phyloP scores from a whole-genome alignment of 2,113 vertebrate genomes.

The Nibea coibor region DNA sequence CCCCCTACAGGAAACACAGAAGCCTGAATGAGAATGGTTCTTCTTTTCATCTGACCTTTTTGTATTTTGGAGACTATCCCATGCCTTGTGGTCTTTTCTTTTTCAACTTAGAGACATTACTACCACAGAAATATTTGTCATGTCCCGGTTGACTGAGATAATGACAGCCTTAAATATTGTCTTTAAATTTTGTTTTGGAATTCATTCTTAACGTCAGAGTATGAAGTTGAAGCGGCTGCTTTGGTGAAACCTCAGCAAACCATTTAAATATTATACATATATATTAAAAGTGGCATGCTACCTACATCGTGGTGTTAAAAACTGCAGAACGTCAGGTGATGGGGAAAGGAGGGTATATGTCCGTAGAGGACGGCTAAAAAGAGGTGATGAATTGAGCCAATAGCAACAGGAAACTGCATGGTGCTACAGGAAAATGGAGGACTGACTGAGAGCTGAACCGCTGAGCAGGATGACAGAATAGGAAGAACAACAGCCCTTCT shows the following conservation, averaged over 20 bases:
- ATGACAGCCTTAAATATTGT: background rate
- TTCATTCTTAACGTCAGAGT: background rate
- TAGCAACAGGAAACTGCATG: conserved; percentile 39
- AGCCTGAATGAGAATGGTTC: conserved; percentile 66
- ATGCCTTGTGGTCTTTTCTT: background rate
- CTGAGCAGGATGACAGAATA: conserved; percentile 33
- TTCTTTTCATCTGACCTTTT: background rate
- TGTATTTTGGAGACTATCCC: conserved; percentile 13
- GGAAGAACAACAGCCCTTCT: conserved; percentile 33
- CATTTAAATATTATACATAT: background rate
- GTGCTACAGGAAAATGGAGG: conserved; percentile 36
- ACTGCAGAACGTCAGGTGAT: conserved; percentile 8
- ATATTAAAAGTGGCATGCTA: background rate
- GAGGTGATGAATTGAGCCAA: conserved; percentile 6
- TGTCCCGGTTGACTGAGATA: background rate
- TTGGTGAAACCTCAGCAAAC: background rate
- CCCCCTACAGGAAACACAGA: conserved; percentile 89
- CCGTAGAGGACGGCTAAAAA: background rate
- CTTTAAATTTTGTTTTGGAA: background rate
- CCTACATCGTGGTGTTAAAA: conserved; percentile 3
- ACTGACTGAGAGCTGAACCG: conserved; percentile 21
- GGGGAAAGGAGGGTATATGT: background rate
- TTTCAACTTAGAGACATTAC: conserved; percentile 8
- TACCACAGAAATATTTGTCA: background rate
- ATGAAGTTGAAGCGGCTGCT: background rate